These are phyloP conservation scores for Sinocyclocheilus anshuiensis DNA, from an alignment of 2,113 vertebrate species.

Conservation along the genomic window DNA sequence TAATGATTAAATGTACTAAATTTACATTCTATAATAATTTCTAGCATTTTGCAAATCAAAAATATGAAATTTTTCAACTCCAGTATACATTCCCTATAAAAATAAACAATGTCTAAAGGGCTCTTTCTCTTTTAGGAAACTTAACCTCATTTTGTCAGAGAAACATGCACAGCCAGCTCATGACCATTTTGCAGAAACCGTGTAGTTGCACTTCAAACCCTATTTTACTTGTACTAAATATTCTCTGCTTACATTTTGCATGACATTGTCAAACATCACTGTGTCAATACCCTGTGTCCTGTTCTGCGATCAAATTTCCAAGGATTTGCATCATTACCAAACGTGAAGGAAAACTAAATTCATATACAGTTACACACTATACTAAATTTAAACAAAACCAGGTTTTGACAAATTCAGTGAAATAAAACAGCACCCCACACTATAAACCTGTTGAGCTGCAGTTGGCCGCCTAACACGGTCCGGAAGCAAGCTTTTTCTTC, in stretches of 20 bases:
- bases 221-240: background rate
- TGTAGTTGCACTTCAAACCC: background rate
- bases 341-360: background rate
- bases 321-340: background rate
- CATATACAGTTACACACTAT: background rate
- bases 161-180: background rate
- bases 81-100: background rate
- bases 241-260: background rate
- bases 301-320: slow-evolving; percentile 8
- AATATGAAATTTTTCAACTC: background rate
- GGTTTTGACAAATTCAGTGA: background rate
- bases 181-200: background rate
- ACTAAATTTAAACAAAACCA: background rate
- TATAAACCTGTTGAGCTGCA: background rate
- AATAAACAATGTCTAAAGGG: background rate
- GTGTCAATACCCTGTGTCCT: background rate
- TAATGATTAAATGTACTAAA: background rate
- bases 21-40: too few relatives aligned
- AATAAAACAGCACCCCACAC: background rate
- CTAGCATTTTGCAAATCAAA: background rate
- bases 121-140: background rate
- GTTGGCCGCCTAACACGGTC: background rate
- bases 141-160: background rate
- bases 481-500: background rate
- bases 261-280: background rate